phyloP scores from a whole-genome alignment of 2,113 vertebrate species.

The Zosterops borbonicus region DNA sequence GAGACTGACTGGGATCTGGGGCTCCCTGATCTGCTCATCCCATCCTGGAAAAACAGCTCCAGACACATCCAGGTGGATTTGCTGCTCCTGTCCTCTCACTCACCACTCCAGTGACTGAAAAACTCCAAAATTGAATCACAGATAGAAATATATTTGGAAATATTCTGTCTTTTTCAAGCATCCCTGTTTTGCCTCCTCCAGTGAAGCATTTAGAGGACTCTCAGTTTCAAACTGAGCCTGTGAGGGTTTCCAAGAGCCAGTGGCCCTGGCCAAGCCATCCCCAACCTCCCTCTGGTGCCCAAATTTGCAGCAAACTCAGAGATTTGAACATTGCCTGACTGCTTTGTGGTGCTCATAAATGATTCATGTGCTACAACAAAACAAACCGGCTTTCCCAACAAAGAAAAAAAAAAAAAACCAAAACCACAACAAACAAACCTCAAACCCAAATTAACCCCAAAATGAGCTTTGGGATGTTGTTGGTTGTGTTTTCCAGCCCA shows the following conservation, averaged over 20 bases:
- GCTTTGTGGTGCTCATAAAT: background rate
- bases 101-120: background rate
- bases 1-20: background rate
- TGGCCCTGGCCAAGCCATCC: background rate
- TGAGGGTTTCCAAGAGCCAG: background rate
- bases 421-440: background rate
- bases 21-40: background rate
- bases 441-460: background rate
- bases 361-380: background rate
- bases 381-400: background rate
- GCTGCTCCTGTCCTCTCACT: background rate
- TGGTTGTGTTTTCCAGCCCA: background rate
- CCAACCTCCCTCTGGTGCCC: background rate
- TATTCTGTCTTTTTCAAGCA: background rate
- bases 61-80: background rate
- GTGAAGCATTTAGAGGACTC: background rate
- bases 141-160: background rate
- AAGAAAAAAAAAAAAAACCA: background rate
- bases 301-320: background rate
- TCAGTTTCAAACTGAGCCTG: background rate
- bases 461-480: background rate
- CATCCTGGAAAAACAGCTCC: background rate
- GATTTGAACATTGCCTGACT: background rate
- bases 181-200: background rate
- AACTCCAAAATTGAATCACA: background rate